phyloP scores from a whole-genome alignment of 2,888 invertebrate species.

The Chalcis sispes region DNA sequence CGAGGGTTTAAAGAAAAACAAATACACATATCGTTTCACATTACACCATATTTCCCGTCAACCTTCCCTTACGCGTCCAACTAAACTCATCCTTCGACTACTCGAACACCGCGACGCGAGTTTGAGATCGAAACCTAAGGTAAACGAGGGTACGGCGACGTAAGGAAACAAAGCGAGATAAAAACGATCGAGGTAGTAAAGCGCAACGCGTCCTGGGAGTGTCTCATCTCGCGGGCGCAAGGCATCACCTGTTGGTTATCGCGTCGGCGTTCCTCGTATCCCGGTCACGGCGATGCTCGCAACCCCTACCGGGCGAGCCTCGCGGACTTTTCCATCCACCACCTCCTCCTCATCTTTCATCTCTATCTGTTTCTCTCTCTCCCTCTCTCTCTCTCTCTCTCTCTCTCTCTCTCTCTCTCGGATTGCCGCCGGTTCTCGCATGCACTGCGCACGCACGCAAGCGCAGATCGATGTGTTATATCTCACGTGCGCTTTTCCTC shows the following conservation, averaged over 20 bases:
- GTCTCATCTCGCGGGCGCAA: constrained; percentile 61
- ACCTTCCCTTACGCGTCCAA: not conserved
- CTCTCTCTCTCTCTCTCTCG: constrained; percentile 29
- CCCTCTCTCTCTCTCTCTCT: constrained; percentile 35
- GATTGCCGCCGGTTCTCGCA: not conserved
- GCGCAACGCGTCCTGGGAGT: constrained; percentile 66
- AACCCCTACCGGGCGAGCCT: constrained; percentile 42
- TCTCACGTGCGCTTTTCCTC: not conserved
- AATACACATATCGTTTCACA: too few relatives aligned
- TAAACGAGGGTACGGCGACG: not conserved
- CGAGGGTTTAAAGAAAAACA: too few relatives aligned
- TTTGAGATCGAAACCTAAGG: not conserved
- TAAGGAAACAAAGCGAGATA: too few relatives aligned
- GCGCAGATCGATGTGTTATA: constrained; percentile 46
- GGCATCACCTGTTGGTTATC: constrained; percentile 73
- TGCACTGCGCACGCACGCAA: constrained; percentile 37
- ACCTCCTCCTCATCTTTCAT: not conserved
- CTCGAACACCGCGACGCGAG: not conserved
- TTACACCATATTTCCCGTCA: too few relatives aligned
- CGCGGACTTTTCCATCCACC: not conserved
- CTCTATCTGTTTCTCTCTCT: not conserved
- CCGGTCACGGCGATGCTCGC: constrained; percentile 65
- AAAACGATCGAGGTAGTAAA: too few relatives aligned
- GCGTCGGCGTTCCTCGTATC: constrained; percentile 57
- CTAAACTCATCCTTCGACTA: not conserved